Conservation (phyloP, 2,888 invertebrate genomes). For the Nowickia ferox region DNA sequence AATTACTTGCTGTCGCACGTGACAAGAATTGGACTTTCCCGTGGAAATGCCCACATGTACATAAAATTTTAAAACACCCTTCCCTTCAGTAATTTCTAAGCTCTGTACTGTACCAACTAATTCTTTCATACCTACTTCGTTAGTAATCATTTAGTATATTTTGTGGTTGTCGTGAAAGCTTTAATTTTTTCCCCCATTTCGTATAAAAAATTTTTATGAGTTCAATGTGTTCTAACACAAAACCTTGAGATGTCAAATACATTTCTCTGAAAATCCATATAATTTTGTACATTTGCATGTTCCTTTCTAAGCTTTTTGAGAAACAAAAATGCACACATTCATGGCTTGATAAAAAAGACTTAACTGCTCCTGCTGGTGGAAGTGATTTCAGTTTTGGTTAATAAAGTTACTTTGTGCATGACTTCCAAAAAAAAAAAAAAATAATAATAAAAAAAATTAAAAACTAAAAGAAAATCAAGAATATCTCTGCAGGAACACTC, state of each 20-base stretch:
- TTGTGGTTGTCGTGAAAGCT: not conserved
- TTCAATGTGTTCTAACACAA: slow-evolving; percentile 21
- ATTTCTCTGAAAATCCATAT: not conserved
- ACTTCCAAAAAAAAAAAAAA: too few species aligned
- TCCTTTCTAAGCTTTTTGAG: slow-evolving; percentile 17
- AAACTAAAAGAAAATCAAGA: not conserved
- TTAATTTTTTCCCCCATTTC: not conserved
- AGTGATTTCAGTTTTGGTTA: slow-evolving; percentile 36
- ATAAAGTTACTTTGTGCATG: slow-evolving; percentile 46
- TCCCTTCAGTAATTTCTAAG: not conserved
- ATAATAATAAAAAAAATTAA: not conserved
- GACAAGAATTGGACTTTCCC: too few species aligned
- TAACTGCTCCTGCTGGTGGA: not conserved
- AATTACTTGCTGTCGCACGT: too few species aligned
- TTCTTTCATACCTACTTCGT: not conserved
- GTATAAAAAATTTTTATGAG: slow-evolving; percentile 16
- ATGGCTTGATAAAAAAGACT: slow-evolving; percentile 3
- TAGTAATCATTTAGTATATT: not conserved
- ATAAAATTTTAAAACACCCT: too few species aligned
- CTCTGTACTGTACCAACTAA: not conserved
- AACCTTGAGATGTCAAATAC: slow-evolving; percentile 35
- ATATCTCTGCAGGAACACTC: slow-evolving; percentile 22
- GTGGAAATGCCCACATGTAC: too few species aligned
- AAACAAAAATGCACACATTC: not conserved
- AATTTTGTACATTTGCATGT: slow-evolving; percentile 44